Evolutionary conservation across 2,888 invertebrate species (phyloP), one percentile per base, ranked within the genome.

Genomic region (Lissonota sp.): DNA sequence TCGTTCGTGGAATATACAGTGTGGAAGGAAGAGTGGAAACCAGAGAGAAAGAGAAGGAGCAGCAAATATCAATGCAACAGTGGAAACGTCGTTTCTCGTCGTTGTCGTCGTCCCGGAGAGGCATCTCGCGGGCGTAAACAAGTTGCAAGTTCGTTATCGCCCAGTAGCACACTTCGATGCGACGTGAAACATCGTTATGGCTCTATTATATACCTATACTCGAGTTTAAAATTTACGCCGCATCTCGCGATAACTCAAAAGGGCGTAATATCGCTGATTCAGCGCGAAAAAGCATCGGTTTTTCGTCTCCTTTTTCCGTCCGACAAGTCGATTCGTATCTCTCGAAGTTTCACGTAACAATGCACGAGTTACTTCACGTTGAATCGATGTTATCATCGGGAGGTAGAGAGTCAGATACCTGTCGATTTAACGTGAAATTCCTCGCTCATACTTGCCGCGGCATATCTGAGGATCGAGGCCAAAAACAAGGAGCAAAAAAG

Each of bases 111-210:
- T 42, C 63, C 26, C 26, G 26, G 14, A 6, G 53, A 14, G 37
- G 39, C 44, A 44, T 53, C 66, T 67, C 51, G 53, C 62, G 57
- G 74, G 72, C 67, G 84, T 83, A 83, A 84, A 84, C 84, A 77
- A 73, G 79, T 67, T 79, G 73, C 79, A 83, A 84, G 84, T 84
- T 84, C 79, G 84, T 84, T 84, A 84, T 84, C 84, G 80, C 79
- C 67, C n/a, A 16, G n/a, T 49, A n/a, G 12, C 78, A 78, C 62
- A 78, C 80, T 78, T 80, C 60, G 75, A 75, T 67, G 75, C 60
- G 42, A 62, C 66, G 40, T 62, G 72, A 67, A 74, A 83, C 66
- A 60, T 66, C 70, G 67, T 74, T 8, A 53, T 14, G 12, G 26
- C 42, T 57, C 39, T 12, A 12, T 14, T 26, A 0, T 60, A 60